Evolutionary conservation across 2,888 invertebrate genomes (phyloP).

Genomic region (Sycophila texana): DNA sequence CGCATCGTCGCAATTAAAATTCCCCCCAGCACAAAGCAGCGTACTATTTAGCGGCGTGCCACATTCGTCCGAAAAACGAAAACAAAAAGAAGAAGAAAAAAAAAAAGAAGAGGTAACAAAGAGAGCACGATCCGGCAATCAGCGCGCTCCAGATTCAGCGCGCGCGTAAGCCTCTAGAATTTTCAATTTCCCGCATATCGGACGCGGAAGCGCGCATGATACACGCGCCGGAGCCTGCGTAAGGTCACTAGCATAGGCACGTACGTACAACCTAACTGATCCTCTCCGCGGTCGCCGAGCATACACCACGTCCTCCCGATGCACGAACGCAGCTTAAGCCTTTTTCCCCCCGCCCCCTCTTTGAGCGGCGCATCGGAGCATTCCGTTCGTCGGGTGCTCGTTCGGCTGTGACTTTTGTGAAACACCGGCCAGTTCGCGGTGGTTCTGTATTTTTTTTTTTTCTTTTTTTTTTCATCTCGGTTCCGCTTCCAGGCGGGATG

Average conservation of each 20-base stretch:
- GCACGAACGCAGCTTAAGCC: not conserved
- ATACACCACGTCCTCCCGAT: conserved; percentile 13
- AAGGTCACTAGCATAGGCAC: conserved; percentile 37
- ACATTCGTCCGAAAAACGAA: no score
- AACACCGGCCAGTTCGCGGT: conserved; percentile 5
- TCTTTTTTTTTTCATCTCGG: not conserved
- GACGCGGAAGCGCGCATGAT: no score
- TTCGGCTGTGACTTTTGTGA: conserved; percentile 47
- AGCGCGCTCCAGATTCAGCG: not conserved
- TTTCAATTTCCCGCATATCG: no score
- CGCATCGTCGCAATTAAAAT: no score
- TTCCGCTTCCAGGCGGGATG: not conserved
- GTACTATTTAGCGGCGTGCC: no score
- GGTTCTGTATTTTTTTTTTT: conserved; percentile 20
- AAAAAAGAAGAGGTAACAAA: no score
- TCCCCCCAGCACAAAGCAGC: no score
- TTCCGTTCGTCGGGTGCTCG: conserved; percentile 21
- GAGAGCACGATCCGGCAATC: not conserved
- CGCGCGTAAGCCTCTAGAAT: not conserved
- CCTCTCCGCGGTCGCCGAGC: conserved; percentile 18
- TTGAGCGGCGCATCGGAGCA: conserved; percentile 10
- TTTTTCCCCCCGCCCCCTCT: conserved; percentile 1
- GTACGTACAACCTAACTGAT: conserved; percentile 30
- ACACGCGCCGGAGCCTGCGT: conserved; percentile 8
- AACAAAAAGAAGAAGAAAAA: no score